These are phyloP conservation scores for Mantis religiosa DNA, from an alignment of 2,888 invertebrate species.

Conservation along the genomic window DNA sequence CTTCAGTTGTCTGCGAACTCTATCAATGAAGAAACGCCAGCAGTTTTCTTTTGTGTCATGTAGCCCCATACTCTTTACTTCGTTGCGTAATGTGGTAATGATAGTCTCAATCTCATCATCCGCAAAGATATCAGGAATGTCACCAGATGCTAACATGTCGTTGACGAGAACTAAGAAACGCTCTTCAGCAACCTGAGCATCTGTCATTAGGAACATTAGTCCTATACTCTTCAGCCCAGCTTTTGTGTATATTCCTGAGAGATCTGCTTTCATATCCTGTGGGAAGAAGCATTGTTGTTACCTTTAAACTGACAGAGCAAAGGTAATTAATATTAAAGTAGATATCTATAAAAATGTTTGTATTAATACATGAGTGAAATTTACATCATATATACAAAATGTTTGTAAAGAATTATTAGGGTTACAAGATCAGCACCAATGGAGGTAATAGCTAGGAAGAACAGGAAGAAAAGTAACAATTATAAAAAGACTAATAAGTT, in stretches of 20 bases:
- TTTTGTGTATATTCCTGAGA: constrained; percentile 75
- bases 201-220: constrained; percentile 87
- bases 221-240: constrained; percentile 81
- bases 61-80: constrained; percentile 77
- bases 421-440: no score
- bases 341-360: no score
- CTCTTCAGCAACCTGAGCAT: constrained; percentile 88
- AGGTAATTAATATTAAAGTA: no score
- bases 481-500: no score
- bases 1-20: constrained; percentile 62
- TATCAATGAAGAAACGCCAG: constrained; percentile 88
- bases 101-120: constrained; percentile 90
- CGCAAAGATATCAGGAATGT: constrained; percentile 83
- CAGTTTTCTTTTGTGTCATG: constrained; percentile 87
- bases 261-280: constrained; percentile 45
- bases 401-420: no score
- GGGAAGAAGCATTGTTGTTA: neutral
- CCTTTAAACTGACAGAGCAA: no score
- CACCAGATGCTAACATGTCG: constrained; percentile 89
- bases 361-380: no score
- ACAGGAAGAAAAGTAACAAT: no score
- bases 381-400: no score
- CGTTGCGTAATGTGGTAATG: constrained; percentile 68
- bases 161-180: constrained; percentile 87
- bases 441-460: no score